Percentiles rank a stretch among this genome's conserved stretches.
Conservation (phyloP, 2,113 vertebrate species). For the Eulacestoma nigropectus region DNA sequence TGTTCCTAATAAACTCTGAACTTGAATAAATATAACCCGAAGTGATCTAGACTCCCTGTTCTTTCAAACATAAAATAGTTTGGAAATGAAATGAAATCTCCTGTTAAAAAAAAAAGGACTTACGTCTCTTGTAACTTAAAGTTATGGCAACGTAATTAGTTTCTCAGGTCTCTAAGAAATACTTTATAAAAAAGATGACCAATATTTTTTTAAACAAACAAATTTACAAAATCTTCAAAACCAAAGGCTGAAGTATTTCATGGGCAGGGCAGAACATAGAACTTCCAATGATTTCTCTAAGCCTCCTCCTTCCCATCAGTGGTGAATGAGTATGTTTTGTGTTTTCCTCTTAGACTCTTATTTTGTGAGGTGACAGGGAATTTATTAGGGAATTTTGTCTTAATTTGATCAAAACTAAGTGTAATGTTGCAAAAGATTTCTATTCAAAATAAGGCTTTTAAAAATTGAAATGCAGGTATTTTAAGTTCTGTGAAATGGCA, state of each 20-base stretch:
- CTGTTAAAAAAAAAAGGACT: too few species aligned
- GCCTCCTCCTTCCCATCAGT: accelerated
- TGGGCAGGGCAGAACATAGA: not conserved
- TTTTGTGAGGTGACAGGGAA: not conserved
- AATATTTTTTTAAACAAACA: not conserved
- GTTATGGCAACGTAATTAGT: not conserved
- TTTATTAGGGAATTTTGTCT: not conserved
- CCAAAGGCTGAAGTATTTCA: not conserved
- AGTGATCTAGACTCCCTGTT: not conserved
- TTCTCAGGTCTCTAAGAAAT: not conserved
- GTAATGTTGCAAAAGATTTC: not conserved
- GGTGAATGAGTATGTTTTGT: not conserved
- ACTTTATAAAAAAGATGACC: not conserved
- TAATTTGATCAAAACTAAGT: not conserved
- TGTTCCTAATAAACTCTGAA: not conserved
- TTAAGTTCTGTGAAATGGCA: not conserved
- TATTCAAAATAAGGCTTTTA: not conserved
- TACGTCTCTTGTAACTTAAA: not conserved
- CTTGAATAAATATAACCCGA: not conserved
- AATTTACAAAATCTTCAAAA: not conserved
- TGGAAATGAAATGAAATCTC: not conserved
- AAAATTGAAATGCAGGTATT: not conserved
- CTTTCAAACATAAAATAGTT: not conserved
- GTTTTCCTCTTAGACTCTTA: not conserved
- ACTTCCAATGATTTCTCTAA: not conserved